These are phyloP conservation scores for Cottoperca gobio DNA, from an alignment of 2,797 vertebrate species.

Conservation along the genomic window DNA sequence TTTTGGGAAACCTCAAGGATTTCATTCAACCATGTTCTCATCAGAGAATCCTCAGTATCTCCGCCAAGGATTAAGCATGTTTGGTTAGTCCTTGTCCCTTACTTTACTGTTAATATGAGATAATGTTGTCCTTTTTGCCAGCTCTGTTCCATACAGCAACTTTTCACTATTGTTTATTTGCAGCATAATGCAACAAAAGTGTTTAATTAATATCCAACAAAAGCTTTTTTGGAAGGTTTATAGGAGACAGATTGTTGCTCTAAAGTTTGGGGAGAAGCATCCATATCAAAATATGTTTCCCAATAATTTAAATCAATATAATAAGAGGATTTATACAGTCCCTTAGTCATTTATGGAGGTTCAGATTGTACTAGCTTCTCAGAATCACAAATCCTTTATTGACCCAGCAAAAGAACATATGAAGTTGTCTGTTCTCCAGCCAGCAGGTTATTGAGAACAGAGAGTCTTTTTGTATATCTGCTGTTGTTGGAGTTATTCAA, in stretches of 20 bases:
- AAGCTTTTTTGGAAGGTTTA: neutral
- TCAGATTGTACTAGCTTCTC: slow-evolving; percentile 53
- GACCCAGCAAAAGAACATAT: too few species aligned
- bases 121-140: neutral
- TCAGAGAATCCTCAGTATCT: slow-evolving; percentile 88
- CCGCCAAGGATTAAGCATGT: slow-evolving; percentile 90
- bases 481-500: slow-evolving; percentile 65
- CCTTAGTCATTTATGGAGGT: slow-evolving; percentile 30
- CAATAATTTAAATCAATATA: slow-evolving; percentile 8
- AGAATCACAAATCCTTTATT: too few species aligned
- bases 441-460: slow-evolving; percentile 62
- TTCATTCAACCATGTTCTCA: slow-evolving; percentile 83
- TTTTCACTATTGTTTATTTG: neutral
- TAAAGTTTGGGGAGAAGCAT: neutral
- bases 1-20: slow-evolving; percentile 61
- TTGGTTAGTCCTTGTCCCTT: slow-evolving; percentile 81
- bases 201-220: neutral
- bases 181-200: neutral
- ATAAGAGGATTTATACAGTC: slow-evolving; percentile 1
- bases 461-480: slow-evolving; percentile 67
- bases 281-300: neutral
- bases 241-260: neutral
- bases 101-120: slow-evolving; percentile 4
- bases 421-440: slow-evolving; percentile 54
- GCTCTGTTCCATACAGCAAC: neutral